Base-by-base conservation (phyloP, 2,797 vertebrate genomes). In the Bothrops alternatus region DNA sequence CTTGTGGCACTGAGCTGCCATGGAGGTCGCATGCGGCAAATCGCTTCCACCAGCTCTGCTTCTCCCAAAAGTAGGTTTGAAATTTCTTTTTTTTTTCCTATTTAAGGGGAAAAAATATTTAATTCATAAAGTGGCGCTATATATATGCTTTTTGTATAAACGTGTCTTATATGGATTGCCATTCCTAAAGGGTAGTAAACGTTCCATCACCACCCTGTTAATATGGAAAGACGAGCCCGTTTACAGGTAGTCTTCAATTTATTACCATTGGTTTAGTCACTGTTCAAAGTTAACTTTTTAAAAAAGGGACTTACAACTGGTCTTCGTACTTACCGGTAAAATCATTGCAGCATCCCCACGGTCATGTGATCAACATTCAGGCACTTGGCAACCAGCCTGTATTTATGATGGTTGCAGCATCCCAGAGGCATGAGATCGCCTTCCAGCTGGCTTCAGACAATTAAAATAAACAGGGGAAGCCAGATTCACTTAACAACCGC, bases 1-100 rank as follows among this genome's bases (percentile, higher is more conserved):
- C 97, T 99, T 94, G 99, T 99, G 92, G 99, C 99, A 0, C 98
- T 99, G 87, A 99, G 99, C 97, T 99, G 99, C 96, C 99, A 99
- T 0, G 99, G 99, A 23, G 98, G 98, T 93, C 98, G 99, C 92
- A 99, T 99, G 99, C 98, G 99, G 47, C 99, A 99, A 96, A 99
- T 99, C 16, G 99, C 99, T 93, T 99, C 99, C 94, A 99, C 97
- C 97, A 99, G 98, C 93, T 98, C 98, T 0, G 96, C 98, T 26
- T 98, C 98, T n/a, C 98, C 98, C 0, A 99, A 98, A 98, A 97
- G 99, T 99, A 98, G 0, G 96, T 96, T 88, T 90, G 63, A 92
- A 86, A 57, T 73, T 0, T 14, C 37, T 73, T 25, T 88, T 69
- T 73, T 25, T 88, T 69, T 26, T 61, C 5, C 32, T 53, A 56